A percentile compares a stretch with the other conserved stretches of the same genome.
phyloP scores from a whole-genome alignment of 2,888 invertebrate genomes.

The Melanotus villosus region DNA sequence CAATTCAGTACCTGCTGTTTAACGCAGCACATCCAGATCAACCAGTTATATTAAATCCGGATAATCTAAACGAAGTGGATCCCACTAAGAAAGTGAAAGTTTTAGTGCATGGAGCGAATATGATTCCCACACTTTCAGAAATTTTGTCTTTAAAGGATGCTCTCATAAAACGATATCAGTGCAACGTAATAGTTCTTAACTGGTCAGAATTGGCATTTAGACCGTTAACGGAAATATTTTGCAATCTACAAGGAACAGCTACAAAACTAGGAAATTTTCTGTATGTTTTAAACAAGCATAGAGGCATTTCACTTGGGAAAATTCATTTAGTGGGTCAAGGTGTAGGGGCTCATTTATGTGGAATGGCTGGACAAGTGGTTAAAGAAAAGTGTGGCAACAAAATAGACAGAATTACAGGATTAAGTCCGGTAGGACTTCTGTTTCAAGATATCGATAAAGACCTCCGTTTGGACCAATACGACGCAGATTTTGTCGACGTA shows the following conservation, averaged over 20 bases:
- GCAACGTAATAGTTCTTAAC: too few species aligned
- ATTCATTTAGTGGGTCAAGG: background rate
- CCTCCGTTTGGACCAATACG: conserved; percentile 10
- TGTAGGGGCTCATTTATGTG: background rate
- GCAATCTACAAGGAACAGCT: background rate
- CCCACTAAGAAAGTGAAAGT: too few species aligned
- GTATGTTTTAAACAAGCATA: background rate
- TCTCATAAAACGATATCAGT: too few species aligned
- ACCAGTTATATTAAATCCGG: too few species aligned
- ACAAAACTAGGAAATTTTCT: background rate
- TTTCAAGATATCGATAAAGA: background rate
- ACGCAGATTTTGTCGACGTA: conserved; percentile 19
- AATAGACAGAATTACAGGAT: conserved; percentile 15
- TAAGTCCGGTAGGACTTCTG: conserved; percentile 16
- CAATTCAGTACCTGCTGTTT: too few species aligned
- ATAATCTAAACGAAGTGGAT: too few species aligned
- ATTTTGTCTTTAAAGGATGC: too few species aligned
- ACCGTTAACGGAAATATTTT: too few species aligned
- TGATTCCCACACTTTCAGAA: too few species aligned
- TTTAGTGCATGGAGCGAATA: too few species aligned
- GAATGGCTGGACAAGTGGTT: background rate
- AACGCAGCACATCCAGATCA: too few species aligned
- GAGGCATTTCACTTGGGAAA: background rate
- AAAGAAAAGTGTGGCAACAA: background rate
- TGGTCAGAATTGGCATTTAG: too few species aligned